phyloP scores from a whole-genome alignment of 2,888 invertebrate genomes.

The Limnephilus lunatus region DNA sequence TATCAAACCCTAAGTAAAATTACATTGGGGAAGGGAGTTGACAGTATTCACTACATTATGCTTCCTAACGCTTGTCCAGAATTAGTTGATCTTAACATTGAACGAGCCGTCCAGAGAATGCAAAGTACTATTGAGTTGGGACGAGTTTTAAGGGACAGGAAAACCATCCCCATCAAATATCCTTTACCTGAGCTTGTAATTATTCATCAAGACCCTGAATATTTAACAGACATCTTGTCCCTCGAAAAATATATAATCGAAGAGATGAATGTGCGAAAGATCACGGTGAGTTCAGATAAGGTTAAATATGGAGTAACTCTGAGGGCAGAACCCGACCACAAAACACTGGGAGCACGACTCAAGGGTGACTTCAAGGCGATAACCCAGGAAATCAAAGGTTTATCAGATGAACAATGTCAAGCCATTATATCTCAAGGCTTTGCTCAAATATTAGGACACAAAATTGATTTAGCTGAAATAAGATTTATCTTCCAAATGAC shows the following conservation, averaged over 20 bases:
- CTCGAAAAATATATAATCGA: slow-evolving; percentile 91
- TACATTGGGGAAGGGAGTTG: slow-evolving; percentile 76
- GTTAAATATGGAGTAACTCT: slow-evolving; percentile 93
- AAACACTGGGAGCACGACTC: slow-evolving; percentile 90
- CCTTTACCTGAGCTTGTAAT: slow-evolving; percentile 97
- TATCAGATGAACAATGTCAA: slow-evolving; percentile 88
- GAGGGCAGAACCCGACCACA: slow-evolving; percentile 96
- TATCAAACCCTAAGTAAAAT: slow-evolving; percentile 90
- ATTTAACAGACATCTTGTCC: slow-evolving; percentile 86
- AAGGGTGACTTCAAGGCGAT: slow-evolving; percentile 95
- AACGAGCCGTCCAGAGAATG: slow-evolving; percentile 93
- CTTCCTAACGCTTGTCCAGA: slow-evolving; percentile 85
- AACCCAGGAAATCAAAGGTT: slow-evolving; percentile 86
- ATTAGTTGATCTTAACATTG: slow-evolving; percentile 90
- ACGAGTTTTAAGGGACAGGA: slow-evolving; percentile 93
- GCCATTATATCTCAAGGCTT: slow-evolving; percentile 83
- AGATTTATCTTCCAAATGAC: slow-evolving; percentile 88
- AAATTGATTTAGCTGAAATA: slow-evolving; percentile 86
- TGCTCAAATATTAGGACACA: slow-evolving; percentile 86
- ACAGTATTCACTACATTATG: slow-evolving; percentile 95
- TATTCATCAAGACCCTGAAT: slow-evolving; percentile 89
- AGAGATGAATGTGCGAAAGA: slow-evolving; percentile 93
- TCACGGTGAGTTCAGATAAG: slow-evolving; percentile 93
- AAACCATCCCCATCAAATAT: slow-evolving; percentile 96
- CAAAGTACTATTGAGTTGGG: slow-evolving; percentile 97